Evolutionary conservation across 2,797 vertebrate species (phyloP).

Genomic region (Arrhamphus sclerolepis): DNA sequence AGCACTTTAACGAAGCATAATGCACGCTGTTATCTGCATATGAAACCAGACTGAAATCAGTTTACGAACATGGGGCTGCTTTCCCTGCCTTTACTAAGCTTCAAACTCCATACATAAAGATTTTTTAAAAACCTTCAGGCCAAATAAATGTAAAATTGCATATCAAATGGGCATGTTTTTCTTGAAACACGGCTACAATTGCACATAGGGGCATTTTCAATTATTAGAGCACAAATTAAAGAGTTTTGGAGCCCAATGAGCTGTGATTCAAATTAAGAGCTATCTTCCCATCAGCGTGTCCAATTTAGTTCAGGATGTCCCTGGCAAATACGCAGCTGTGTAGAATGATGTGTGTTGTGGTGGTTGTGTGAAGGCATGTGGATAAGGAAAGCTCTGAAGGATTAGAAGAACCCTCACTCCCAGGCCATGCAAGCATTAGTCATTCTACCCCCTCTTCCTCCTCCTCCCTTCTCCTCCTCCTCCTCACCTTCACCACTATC

Average conservation of each 20-base stretch:
- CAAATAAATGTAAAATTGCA: too few species aligned
- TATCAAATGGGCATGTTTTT: not conserved
- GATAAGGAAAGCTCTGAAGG: slow-evolving; percentile 70
- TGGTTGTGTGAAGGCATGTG: slow-evolving; percentile 62
- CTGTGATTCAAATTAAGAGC: slow-evolving; percentile 62
- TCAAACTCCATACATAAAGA: too few species aligned
- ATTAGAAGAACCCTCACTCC: slow-evolving; percentile 73
- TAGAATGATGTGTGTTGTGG: slow-evolving; percentile 51
- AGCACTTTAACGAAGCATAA: slow-evolving; percentile 23
- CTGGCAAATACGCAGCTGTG: slow-evolving; percentile 60
- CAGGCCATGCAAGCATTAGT: slow-evolving; percentile 77
- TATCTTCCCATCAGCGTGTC: slow-evolving; percentile 65
- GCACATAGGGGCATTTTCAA: slow-evolving; percentile 17
- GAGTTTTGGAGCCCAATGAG: slow-evolving; percentile 53
- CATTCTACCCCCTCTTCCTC: slow-evolving; percentile 58
- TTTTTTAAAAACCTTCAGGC: too few species aligned
- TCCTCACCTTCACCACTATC: slow-evolving; percentile 69
- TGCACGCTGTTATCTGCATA: not conserved
- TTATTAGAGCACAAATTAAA: slow-evolving; percentile 25
- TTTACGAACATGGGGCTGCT: too few species aligned
- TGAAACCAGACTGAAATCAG: too few species aligned
- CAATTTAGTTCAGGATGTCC: slow-evolving; percentile 63
- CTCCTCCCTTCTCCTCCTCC: slow-evolving; percentile 50
- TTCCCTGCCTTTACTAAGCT: too few species aligned
- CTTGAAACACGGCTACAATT: slow-evolving; percentile 6